These are phyloP conservation scores for Eristalis intricaria DNA, from an alignment of 2,888 invertebrate genomes.

Conservation along the genomic window DNA sequence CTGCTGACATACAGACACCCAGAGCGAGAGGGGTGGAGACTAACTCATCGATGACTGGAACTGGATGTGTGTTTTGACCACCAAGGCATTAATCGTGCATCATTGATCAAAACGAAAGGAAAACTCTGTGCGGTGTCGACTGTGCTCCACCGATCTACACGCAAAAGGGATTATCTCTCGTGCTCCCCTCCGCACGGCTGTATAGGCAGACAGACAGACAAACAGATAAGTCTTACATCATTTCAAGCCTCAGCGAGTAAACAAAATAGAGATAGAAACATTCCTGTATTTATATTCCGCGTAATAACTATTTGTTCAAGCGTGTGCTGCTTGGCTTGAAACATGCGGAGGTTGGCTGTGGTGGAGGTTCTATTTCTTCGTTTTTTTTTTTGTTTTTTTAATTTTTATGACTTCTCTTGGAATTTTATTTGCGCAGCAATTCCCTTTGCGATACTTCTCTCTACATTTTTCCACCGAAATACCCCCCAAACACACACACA, in stretches of 20 bases:
- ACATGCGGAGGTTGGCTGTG: not conserved
- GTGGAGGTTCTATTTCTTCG: not conserved
- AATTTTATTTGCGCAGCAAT: conserved; percentile 54
- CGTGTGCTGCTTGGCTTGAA: conserved; percentile 44
- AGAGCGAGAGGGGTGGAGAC: not conserved
- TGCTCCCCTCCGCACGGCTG: not conserved
- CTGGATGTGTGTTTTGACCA: not conserved
- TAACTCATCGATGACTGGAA: not conserved
- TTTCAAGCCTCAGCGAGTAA: conserved; percentile 65
- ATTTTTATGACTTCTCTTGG: conserved; percentile 44
- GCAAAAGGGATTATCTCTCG: conserved; percentile 44
- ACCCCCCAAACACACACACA: not conserved
- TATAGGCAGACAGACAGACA: not conserved
- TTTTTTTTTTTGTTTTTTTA: conserved; percentile 18
- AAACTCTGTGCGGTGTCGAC: conserved; percentile 18
- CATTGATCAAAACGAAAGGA: conserved; percentile 53
- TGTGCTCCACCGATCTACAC: not conserved
- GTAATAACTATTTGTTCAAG: conserved; percentile 64
- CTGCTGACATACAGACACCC: not conserved
- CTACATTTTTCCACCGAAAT: conserved; percentile 14
- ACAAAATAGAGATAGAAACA: conserved; percentile 46
- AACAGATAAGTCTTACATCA: conserved; percentile 44
- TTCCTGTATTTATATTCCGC: conserved; percentile 59
- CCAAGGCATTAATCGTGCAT: conserved; percentile 37
- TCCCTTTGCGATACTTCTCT: conserved; percentile 47